A percentile compares a stretch with the other conserved stretches of the same genome.
Conservation (phyloP, 2,113 vertebrate species). For the Prietella phreatophila region DNA sequence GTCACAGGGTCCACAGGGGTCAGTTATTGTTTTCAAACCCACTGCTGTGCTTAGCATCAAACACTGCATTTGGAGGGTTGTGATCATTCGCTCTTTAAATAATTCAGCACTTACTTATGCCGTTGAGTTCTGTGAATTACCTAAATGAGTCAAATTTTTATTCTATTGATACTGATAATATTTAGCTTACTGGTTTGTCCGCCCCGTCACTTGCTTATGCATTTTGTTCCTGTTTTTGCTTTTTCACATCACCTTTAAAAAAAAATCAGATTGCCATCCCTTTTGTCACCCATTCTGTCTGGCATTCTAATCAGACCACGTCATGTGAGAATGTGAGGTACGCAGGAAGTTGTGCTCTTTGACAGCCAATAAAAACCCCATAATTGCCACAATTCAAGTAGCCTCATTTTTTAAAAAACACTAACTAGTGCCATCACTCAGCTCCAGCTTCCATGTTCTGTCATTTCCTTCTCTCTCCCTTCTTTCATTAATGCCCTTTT, state of each 20-base stretch:
- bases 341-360: conserved; percentile 75
- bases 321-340: conserved; percentile 75
- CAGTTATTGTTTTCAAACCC: neutral
- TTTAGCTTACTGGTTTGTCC: neutral
- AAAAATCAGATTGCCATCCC: conserved; percentile 60
- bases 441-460: conserved; percentile 48
- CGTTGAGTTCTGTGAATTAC: neutral
- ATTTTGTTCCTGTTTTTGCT: neutral
- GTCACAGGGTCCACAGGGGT: neutral
- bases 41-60: neutral
- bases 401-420: conserved; percentile 65
- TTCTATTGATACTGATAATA: neutral
- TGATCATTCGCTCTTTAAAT: neutral
- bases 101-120: neutral
- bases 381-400: conserved; percentile 77
- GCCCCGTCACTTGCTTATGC: neutral
- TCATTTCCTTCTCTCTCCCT: conserved; percentile 56
- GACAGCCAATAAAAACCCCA: conserved; percentile 82
- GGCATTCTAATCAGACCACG: conserved; percentile 78
- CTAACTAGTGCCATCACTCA: conserved; percentile 79
- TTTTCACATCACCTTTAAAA: conserved; percentile 10
- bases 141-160: neutral
- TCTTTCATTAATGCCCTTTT: conserved; percentile 75
- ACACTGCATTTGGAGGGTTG: neutral
- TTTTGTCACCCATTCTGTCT: conserved; percentile 75